A percentile compares a stretch with the other conserved stretches of the same genome.
phyloP scores from a whole-genome alignment of 2,113 vertebrate genomes.

The Elephas maximus region DNA sequence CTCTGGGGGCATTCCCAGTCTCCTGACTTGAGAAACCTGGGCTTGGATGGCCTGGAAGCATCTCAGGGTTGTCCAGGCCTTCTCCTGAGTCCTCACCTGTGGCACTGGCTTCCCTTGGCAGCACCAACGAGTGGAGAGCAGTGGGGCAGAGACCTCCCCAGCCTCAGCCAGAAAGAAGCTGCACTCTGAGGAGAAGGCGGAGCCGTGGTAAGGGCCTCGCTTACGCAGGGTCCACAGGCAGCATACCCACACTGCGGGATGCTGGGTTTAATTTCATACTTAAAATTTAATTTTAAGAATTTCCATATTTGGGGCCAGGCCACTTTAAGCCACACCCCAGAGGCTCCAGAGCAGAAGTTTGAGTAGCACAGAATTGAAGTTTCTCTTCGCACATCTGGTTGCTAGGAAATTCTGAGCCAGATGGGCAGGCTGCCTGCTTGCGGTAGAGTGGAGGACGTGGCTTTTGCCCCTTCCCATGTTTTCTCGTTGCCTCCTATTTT shows the following conservation, averaged over 20 bases:
- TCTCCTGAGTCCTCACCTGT: not conserved
- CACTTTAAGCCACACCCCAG: not conserved
- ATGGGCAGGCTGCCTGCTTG: not conserved
- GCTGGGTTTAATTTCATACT: not conserved
- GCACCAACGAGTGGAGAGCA: constrained; percentile 91
- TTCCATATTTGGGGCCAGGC: not conserved
- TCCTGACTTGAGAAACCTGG: not conserved
- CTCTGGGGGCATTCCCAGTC: not conserved
- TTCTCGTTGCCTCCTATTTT: not conserved
- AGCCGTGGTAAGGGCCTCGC: constrained; percentile 85
- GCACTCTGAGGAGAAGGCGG: constrained; percentile 67
- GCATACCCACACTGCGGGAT: no score
- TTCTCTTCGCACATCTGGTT: not conserved
- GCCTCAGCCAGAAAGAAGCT: constrained; percentile 29
- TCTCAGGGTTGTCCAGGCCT: not conserved
- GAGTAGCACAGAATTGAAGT: not conserved
- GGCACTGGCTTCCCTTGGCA: constrained; percentile 60
- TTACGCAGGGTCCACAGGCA: not conserved
- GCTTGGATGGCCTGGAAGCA: not conserved
- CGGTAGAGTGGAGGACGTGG: no score
- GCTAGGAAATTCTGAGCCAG: not conserved
- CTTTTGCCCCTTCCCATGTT: not conserved
- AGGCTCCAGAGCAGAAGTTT: not conserved
- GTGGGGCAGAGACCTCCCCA: constrained; percentile 74
- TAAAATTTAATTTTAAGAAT: not conserved